These are phyloP conservation scores for Neomorphus geoffroyi DNA, from an alignment of 2,797 vertebrate genomes.

Conservation along the genomic window DNA sequence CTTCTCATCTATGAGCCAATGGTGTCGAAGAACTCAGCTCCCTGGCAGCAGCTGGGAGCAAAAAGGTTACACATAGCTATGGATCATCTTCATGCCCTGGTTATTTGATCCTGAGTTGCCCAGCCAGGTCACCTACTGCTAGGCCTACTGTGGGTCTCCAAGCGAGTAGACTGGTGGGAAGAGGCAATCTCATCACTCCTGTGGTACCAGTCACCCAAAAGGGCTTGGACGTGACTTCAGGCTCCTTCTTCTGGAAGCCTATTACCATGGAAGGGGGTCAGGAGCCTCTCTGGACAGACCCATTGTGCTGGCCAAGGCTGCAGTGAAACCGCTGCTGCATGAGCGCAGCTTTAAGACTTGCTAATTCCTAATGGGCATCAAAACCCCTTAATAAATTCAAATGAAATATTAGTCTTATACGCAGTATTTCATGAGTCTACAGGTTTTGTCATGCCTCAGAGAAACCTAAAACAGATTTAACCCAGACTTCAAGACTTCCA, in stretches of 20 bases:
- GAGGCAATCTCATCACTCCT: rapidly evolving
- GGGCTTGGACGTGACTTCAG: not conserved
- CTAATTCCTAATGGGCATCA: not conserved
- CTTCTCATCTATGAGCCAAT: not conserved
- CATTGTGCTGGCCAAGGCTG: not conserved
- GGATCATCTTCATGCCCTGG: not conserved
- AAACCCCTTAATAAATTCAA: not conserved
- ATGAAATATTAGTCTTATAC: not conserved
- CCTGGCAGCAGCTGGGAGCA: not conserved
- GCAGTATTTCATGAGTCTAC: not conserved
- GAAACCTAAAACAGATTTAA: not conserved
- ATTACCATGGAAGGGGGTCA: not conserved
- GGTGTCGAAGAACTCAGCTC: rapidly evolving
- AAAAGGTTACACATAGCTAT: not conserved
- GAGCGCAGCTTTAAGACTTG: not conserved
- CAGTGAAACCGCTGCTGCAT: not conserved
- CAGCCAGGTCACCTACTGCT: not conserved
- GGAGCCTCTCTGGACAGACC: not conserved
- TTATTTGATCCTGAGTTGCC: not conserved
- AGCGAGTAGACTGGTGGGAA: not conserved
- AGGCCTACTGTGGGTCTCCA: not conserved
- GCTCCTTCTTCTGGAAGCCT: not conserved
- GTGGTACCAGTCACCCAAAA: not conserved
- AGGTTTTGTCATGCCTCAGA: not conserved
- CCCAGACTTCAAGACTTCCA: not conserved